A percentile compares a stretch with the other conserved stretches of the same genome.
These are phyloP conservation scores for Hydrozoanthus tunicans DNA, from an alignment of 64 coral and sea anemone genomes.

Conservation along the genomic window DNA sequence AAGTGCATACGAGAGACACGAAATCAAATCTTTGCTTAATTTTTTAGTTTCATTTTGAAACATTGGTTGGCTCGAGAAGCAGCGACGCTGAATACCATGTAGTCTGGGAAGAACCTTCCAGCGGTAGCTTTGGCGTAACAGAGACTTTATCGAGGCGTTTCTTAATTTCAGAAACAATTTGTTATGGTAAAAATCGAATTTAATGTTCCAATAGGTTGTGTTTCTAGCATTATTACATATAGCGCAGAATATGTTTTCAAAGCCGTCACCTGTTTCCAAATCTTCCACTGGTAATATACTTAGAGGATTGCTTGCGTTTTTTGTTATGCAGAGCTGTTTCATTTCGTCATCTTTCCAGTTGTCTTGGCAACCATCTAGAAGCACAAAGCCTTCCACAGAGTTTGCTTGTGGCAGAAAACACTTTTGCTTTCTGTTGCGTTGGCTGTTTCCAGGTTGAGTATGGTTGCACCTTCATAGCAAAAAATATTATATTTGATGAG, in stretches of 20 bases:
- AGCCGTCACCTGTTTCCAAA: neutral
- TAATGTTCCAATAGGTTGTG: neutral
- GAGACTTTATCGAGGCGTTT: neutral
- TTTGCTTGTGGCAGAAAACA: neutral
- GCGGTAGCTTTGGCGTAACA: neutral
- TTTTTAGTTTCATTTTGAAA: neutral
- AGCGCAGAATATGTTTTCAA: constrained; percentile 5
- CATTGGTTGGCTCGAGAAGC: neutral
- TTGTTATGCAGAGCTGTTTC: neutral
- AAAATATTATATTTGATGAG: too few relatives aligned
- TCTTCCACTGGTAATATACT: neutral
- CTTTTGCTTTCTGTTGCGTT: neutral
- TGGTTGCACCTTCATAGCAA: neutral
- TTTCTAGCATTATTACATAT: constrained; percentile 1
- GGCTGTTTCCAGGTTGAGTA: neutral
- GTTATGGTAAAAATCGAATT: neutral
- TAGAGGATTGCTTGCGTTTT: neutral
- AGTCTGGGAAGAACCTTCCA: neutral
- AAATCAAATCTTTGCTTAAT: neutral
- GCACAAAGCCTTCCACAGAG: neutral
- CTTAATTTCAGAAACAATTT: too few relatives aligned
- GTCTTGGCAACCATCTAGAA: neutral
- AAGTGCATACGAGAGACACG: neutral
- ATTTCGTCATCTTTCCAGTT: neutral
- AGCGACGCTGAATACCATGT: neutral